phyloP scores from a whole-genome alignment of 2,113 vertebrate species.

The Gadus macrocephalus region DNA sequence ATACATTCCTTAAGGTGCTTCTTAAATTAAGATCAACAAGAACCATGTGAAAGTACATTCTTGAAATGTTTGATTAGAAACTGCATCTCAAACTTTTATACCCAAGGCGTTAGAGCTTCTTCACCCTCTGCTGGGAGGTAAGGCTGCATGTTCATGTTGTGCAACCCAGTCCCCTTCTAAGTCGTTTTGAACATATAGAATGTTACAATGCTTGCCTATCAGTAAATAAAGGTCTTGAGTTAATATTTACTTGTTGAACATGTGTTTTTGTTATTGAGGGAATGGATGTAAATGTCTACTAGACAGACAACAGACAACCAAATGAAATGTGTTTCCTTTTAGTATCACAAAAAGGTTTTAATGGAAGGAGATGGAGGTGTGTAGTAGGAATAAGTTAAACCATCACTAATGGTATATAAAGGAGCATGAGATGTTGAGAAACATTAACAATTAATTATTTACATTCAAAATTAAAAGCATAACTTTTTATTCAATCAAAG shows the following conservation, averaged over 20 bases:
- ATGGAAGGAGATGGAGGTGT: no score
- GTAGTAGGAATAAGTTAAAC: no score
- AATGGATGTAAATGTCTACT: neutral
- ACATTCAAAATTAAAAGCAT: no score
- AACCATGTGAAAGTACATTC: neutral
- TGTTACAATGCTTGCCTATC: neutral
- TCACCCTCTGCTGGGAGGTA: neutral
- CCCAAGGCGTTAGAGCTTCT: neutral
- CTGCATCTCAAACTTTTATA: no score
- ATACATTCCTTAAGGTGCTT: neutral
- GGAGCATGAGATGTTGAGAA: no score
- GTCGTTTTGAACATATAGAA: neutral
- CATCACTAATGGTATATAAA: no score
- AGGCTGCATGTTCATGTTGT: neutral
- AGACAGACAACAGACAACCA: no score
- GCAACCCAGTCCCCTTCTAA: neutral
- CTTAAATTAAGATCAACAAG: neutral
- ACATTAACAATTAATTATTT: no score
- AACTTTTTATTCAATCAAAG: no score
- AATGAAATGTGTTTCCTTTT: no score
- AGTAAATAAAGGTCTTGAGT: neutral
- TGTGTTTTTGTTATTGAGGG: neutral
- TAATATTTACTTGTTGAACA: neutral
- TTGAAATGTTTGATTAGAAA: neutral
- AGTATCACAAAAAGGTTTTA: no score